These are phyloP conservation scores for Alethe castanea DNA, from an alignment of 2,113 vertebrate species.

Conservation along the genomic window DNA sequence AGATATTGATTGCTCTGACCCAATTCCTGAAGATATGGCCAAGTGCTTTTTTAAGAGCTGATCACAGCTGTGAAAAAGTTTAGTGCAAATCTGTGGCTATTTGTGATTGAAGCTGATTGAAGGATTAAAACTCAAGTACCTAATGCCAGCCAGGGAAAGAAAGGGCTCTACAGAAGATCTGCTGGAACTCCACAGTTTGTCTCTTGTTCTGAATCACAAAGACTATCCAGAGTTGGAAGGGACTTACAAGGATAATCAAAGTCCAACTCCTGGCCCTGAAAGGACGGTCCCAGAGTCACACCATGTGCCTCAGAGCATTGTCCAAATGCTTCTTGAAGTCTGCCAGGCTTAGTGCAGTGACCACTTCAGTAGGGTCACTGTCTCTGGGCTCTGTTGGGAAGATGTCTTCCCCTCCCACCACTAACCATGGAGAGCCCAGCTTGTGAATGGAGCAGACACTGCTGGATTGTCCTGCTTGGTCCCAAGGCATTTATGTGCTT, in stretches of 20 bases:
- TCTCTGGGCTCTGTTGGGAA: neutral
- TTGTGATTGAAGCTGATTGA: neutral
- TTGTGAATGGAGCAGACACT: neutral
- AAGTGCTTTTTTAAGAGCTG: neutral
- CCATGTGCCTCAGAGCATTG: neutral
- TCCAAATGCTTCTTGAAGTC: neutral
- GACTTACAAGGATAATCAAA: neutral
- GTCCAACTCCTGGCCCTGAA: neutral
- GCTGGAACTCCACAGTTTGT: neutral
- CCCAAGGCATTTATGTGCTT: neutral
- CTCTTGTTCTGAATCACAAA: neutral
- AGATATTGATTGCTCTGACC: neutral
- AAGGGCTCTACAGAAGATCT: neutral
- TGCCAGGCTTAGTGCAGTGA: neutral
- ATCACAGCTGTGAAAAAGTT: neutral
- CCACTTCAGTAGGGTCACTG: fast-evolving
- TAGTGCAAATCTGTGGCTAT: neutral
- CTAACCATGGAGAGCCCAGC: neutral
- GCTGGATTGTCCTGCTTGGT: neutral
- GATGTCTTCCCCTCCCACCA: neutral
- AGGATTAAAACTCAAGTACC: neutral
- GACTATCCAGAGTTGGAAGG: neutral
- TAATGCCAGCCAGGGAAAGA: neutral
- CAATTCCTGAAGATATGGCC: neutral
- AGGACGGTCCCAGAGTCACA: neutral